These are phyloP conservation scores for Tricholaema leucomelas DNA, from an alignment of 2,113 vertebrate species.

Conservation along the genomic window DNA sequence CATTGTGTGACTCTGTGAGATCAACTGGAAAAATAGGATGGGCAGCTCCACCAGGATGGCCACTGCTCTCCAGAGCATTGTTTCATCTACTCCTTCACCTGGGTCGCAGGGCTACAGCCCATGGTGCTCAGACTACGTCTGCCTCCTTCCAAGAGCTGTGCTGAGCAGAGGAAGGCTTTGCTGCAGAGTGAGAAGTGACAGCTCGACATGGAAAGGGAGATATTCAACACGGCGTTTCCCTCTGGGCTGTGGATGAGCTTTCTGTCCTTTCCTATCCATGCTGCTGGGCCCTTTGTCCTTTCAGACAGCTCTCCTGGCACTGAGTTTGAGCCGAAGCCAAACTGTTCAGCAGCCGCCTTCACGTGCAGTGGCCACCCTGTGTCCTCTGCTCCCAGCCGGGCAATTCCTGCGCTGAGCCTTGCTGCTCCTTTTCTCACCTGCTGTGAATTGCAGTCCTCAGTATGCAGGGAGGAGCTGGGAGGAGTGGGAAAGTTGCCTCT, in stretches of 20 bases:
- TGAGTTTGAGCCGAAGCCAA: fast-evolving
- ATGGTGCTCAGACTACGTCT: not conserved
- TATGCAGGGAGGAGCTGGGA: not conserved
- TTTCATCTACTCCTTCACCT: not conserved
- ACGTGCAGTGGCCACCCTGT: fast-evolving
- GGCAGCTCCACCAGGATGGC: not conserved
- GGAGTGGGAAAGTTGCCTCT: not conserved
- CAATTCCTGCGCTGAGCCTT: not conserved
- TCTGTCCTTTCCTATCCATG: not conserved
- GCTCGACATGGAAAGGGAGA: not conserved
- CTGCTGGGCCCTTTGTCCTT: not conserved
- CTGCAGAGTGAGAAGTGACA: not conserved
- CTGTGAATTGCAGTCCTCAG: not conserved
- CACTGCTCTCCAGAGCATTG: not conserved
- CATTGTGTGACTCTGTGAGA: too few species aligned
- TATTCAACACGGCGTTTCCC: too few species aligned
- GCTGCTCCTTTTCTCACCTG: not conserved
- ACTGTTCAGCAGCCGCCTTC: not conserved
- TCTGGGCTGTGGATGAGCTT: not conserved
- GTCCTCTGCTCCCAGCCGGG: not conserved
- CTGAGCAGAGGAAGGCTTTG: not conserved
- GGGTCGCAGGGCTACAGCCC: too few species aligned
- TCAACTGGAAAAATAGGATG: too few species aligned
- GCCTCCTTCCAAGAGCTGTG: not conserved
- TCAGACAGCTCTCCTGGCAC: not conserved